Evolutionary conservation across 2,113 vertebrate genomes (phyloP), one percentile per base, ranked within the genome.

Genomic region (Urocynchramus pylzowi): DNA sequence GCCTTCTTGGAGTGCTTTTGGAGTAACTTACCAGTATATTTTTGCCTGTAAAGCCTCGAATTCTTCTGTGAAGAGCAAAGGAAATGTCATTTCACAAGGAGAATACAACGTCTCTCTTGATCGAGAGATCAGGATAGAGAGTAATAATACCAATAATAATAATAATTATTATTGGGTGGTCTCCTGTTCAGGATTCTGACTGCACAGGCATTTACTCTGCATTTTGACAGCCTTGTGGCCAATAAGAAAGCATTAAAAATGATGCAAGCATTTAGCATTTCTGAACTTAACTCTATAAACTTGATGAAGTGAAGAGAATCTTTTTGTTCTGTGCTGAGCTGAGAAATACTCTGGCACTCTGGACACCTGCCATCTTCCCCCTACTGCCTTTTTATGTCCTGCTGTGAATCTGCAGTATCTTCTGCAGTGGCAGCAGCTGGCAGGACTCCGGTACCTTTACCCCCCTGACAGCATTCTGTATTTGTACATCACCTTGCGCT

Each of bases 281-380:
- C 94, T 97, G 93, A 95, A 95, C 94, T 95, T 97, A 93, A 93
- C 94, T 96, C 95, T 87, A 93, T 97, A 96, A 97, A 97, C 93
- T 87, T 95, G 94, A 97, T 95, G 95, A 80, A 91, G 89, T 97
- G 96, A 95, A 91, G 73, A 95, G 86, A 95, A 96, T 95, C 95
- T 95, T 97, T 92, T 95, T 63, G 76, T 95, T 97, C 95, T 95
- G 80, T 97, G 96, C 96, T 97, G 96, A 97, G 94, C 71, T 93
- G 95, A 95, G 94, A 95, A 93, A 90, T 93, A 88, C 63, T 90
- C 91, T 92, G 91, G 73, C 64, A 56, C 91, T 89, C 96, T 97
- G 96, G 95, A 97, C 91, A 93, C 91, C 84, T 97, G 96, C 96
- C 95, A 96, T 95, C 93, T 97, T 95, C 86, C 94, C 76, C 86